Evolutionary conservation across 1,140 invertebrate species (phyloP).

Genomic region (Vollenhovia emeryi): DNA sequence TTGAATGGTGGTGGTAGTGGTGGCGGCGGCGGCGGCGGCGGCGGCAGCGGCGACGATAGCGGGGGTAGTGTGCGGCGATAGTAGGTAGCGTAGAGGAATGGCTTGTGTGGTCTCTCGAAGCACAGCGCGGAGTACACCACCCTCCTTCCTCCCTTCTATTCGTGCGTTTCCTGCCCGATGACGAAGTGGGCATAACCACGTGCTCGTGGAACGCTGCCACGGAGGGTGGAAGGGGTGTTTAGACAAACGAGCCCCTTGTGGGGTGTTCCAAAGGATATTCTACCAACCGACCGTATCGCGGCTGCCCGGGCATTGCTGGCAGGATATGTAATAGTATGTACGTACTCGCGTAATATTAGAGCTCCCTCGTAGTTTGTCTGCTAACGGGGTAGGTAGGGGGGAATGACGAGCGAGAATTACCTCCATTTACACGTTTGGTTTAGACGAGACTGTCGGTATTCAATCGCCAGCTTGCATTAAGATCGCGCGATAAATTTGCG

Average conservation of each 20-base stretch:
- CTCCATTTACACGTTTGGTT: constrained; percentile 68
- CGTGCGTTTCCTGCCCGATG: constrained; percentile 69
- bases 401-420: constrained; percentile 62
- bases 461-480: constrained; percentile 47
- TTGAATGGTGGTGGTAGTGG: constrained; percentile 21
- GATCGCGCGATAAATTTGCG: constrained; percentile 45
- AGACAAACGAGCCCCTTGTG: constrained; percentile 84
- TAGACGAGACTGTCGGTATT: constrained; percentile 56
- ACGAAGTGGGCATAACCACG: constrained; percentile 80
- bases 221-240: constrained; percentile 72
- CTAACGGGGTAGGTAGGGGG: constrained; percentile 61
- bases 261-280: constrained; percentile 83
- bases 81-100: constrained; percentile 59
- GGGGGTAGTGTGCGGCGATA: background rate
- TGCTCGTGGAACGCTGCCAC: constrained; percentile 72
- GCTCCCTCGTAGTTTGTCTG: constrained; percentile 77
- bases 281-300: constrained; percentile 79
- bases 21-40: background rate
- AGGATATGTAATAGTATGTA: constrained; percentile 82
- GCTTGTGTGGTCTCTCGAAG: constrained; percentile 61
- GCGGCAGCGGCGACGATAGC: background rate
- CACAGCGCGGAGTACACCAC: constrained; percentile 41
- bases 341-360: constrained; percentile 81
- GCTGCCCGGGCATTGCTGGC: constrained; percentile 76
- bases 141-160: constrained; percentile 61